Percentiles rank a stretch among this genome's conserved stretches.
phyloP scores from a whole-genome alignment of 2,888 invertebrate genomes.

The Notocelia uddmanniana region DNA sequence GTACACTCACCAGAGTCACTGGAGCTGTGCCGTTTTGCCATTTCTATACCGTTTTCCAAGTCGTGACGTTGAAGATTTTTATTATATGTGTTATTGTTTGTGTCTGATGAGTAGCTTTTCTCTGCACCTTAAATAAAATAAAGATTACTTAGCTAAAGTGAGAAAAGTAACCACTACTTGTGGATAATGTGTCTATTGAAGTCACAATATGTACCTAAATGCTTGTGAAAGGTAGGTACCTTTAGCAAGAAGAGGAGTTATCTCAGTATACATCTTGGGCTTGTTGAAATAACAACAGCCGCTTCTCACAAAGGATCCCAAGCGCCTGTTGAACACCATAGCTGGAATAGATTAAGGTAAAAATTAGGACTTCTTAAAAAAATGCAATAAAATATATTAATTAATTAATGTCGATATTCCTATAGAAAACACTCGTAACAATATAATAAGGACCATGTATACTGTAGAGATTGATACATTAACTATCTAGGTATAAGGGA shows the following conservation, averaged over 20 bases:
- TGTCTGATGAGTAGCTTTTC: conserved; percentile 54
- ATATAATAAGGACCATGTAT: too few relatives aligned
- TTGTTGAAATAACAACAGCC: conserved; percentile 78
- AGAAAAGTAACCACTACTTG: too few relatives aligned
- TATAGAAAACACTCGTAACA: too few relatives aligned
- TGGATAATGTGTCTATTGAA: background rate
- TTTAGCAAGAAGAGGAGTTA: conserved; percentile 72
- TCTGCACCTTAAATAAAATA: conserved; percentile 53
- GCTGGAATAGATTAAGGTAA: conserved; percentile 78
- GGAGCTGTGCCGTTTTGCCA: conserved; percentile 63
- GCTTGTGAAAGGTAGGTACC: conserved; percentile 55
- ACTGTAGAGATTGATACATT: too few relatives aligned
- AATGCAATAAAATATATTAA: too few relatives aligned
- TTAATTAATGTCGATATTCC: too few relatives aligned
- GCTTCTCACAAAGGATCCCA: conserved; percentile 83
- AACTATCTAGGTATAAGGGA: too few relatives aligned
- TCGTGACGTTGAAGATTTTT: conserved; percentile 54
- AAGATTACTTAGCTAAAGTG: background rate
- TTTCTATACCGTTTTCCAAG: conserved; percentile 62
- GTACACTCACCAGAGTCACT: conserved; percentile 64
- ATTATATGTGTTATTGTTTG: conserved; percentile 47
- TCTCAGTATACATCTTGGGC: conserved; percentile 85
- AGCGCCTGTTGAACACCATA: conserved; percentile 88
- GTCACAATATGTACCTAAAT: background rate
- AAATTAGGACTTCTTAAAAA: too few relatives aligned